Evolutionary conservation across 2,888 invertebrate genomes (phyloP), one percentile per base, ranked within the genome.

Genomic region (Epsilonema sp.): DNA sequence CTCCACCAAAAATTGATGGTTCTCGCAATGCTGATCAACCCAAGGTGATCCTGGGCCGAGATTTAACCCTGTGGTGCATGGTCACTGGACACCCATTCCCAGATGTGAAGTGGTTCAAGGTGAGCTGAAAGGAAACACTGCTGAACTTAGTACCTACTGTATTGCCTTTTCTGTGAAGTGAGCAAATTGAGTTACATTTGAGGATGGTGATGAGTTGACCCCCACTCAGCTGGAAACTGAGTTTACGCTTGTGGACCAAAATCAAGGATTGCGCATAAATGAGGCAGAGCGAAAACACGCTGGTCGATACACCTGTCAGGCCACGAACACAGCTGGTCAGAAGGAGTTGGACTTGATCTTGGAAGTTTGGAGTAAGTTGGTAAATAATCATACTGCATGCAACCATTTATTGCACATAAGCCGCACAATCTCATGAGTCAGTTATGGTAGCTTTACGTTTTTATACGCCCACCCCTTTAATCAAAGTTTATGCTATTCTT

Each of bases 251-350:
- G 48, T 58, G 19, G 60, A 62, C 19, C 50, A 54, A 40, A 56
- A 58, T 13, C 60, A 62, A 38, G 54, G 52, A 8, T 45, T 59
- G 3, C 55, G 56, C 41, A 51, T 59, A 21, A 24, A 46, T n/a
- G 46, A 43, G n/a, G 54, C 59, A 16, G 42, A 40, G 24, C 37
- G 46, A 1, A 51, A 51, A 16, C 53, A 70, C 48, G 63, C 56
- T 38, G 70, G 70, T 4, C 54, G 55, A 16, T 71, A 69, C 57
- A 61, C 62, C 22, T 71, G 71, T 57, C 48, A 62, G 16, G 71
- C 67, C 3, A 58, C 58, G 42, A 71, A 72, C 53, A 50, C 59
- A 2, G 70, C 70, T 2, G 71, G 71, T 3, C 56, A 57, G 0
- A 53, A 51, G 20, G 56, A 58, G 37, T 42, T 55, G 16, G 58